phyloP scores from a whole-genome alignment of 2,797 vertebrate species.

The Myotis myotis region DNA sequence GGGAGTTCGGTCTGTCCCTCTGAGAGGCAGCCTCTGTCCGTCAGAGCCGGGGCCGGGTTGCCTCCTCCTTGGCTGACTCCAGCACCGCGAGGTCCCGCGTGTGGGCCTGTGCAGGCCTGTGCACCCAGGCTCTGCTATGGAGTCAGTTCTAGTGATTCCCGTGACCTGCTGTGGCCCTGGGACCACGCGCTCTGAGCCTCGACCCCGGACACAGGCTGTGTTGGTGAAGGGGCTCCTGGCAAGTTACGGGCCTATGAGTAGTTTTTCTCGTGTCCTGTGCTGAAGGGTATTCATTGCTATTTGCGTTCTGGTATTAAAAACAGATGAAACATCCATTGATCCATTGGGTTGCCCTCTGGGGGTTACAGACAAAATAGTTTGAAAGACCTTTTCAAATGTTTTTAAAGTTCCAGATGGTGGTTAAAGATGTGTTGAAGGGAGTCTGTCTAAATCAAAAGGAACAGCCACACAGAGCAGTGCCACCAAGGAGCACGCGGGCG shows the following conservation, averaged over 20 bases:
- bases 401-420: constrained; percentile 54
- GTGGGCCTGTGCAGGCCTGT: neutral
- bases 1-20: rapidly evolving
- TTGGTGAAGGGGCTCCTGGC: neutral
- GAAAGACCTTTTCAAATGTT: constrained; percentile 43
- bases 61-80: neutral
- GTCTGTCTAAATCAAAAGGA: constrained; percentile 47
- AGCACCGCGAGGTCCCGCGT: too few species aligned
- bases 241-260: neutral
- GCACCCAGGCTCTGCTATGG: rapidly evolving
- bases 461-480: constrained; percentile 2
- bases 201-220: rapidly evolving
- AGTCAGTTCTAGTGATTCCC: rapidly evolving
- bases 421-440: neutral
- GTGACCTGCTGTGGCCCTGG: rapidly evolving
- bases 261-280: neutral
- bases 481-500: neutral
- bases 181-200: rapidly evolving
- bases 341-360: constrained; percentile 27
- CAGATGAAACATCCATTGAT: constrained; percentile 42
- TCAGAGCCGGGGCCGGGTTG: rapidly evolving
- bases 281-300: neutral
- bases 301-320: constrained; percentile 45
- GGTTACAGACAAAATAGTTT: constrained; percentile 39
- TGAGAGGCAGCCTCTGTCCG: neutral